Conservation (phyloP, 2,797 vertebrate species). For the Sebastiscus albofasciatus region DNA sequence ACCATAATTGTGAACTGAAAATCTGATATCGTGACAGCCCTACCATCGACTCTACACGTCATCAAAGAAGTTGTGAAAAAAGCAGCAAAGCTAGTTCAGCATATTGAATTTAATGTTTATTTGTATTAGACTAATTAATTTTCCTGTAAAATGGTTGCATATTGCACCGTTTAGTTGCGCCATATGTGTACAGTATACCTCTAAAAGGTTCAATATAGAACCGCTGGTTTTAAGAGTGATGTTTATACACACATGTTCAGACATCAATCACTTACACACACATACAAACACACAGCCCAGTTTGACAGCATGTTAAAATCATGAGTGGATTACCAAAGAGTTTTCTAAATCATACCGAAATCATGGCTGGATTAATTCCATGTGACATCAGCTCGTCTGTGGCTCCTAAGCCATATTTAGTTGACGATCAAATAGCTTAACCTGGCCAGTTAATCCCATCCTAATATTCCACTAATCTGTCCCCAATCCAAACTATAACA, state of each 20-base stretch:
- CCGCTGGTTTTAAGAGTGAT: not conserved
- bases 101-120: not conserved
- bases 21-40: no score
- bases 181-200: not conserved
- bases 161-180: not conserved
- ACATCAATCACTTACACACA: slow-evolving; percentile 32
- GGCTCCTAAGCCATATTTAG: slow-evolving; percentile 78
- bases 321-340: slow-evolving; percentile 72
- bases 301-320: slow-evolving; percentile 71
- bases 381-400: slow-evolving; percentile 73
- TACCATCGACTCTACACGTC: not conserved
- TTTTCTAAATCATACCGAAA: slow-evolving; percentile 76
- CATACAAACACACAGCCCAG: slow-evolving; percentile 14
- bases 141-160: not conserved
- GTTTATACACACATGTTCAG: slow-evolving; percentile 12
- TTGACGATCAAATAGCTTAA: slow-evolving; percentile 80
- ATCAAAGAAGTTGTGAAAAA: not conserved
- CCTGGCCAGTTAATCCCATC: slow-evolving; percentile 77
- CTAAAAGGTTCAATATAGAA: not conserved
- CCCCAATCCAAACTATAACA: slow-evolving; percentile 76
- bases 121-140: rapidly evolving
- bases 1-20: no score
- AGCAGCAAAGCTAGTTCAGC: rapidly evolving
- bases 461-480: slow-evolving; percentile 79
- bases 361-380: slow-evolving; percentile 73